Conservation (phyloP, 2,797 vertebrate genomes). For the Siniperca undulata region DNA sequence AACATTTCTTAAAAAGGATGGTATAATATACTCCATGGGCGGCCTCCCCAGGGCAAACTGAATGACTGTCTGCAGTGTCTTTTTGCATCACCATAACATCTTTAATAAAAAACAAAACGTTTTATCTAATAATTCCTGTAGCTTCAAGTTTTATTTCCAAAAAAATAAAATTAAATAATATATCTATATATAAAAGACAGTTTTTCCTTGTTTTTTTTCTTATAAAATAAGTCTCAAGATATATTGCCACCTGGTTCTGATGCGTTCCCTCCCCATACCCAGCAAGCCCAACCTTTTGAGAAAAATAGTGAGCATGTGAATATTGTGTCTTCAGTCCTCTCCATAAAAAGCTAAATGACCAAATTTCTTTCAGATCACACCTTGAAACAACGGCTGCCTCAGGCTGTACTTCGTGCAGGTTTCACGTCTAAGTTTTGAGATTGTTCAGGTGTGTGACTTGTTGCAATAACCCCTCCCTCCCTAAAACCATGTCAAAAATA, state of each 20-base stretch:
- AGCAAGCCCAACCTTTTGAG: constrained; percentile 73
- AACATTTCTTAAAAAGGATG: constrained; percentile 84
- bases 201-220: constrained; percentile 84
- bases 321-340: constrained; percentile 76
- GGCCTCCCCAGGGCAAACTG: constrained; percentile 77
- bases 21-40: constrained; percentile 75
- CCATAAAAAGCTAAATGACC: constrained; percentile 81
- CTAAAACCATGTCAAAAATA: constrained; percentile 77
- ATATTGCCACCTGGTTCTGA: constrained; percentile 88
- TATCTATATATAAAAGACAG: constrained; percentile 90
- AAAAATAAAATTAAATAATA: constrained; percentile 91
- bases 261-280: constrained; percentile 67
- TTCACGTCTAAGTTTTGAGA: constrained; percentile 60
- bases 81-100: constrained; percentile 86
- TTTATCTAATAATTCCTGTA: constrained; percentile 87
- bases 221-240: constrained; percentile 91
- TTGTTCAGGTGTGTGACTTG: constrained; percentile 69
- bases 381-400: constrained; percentile 32
- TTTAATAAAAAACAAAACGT: constrained; percentile 85
- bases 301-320: constrained; percentile 80
- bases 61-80: constrained; percentile 85
- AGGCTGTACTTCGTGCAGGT: constrained; percentile 44
- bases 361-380: constrained; percentile 66
- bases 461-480: constrained; percentile 48
- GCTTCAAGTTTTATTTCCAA: constrained; percentile 89